Conservation (phyloP, 2,113 vertebrate species). For the Mesitornis unicolor region DNA sequence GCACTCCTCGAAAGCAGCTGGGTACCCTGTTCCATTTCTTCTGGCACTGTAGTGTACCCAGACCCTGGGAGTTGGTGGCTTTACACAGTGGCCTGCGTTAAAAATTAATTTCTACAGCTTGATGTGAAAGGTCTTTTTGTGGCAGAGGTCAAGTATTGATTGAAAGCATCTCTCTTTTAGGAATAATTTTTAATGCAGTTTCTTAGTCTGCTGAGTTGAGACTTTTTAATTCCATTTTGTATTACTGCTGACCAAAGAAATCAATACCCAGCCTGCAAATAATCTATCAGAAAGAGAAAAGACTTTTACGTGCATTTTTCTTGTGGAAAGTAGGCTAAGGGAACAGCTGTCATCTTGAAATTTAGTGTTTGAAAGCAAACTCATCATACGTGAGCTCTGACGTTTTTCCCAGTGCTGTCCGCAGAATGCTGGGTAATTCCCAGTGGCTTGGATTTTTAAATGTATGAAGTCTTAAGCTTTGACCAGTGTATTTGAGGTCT, state of each 20-base stretch:
- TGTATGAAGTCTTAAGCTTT: neutral
- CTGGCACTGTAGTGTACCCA: neutral
- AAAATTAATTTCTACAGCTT: constrained; percentile 17
- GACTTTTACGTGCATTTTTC: neutral
- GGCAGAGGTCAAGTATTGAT: constrained; percentile 23
- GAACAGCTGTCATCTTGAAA: neutral
- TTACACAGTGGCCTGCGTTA: neutral
- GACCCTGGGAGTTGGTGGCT: neutral
- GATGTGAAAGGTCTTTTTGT: neutral
- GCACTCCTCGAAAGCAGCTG: neutral
- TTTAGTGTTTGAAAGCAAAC: neutral
- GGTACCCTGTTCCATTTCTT: neutral
- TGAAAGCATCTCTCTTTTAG: neutral
- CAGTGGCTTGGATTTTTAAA: neutral
- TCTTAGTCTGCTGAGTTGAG: constrained; percentile 20
- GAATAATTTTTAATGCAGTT: neutral
- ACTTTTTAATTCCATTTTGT: constrained; percentile 13
- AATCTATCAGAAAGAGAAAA: neutral
- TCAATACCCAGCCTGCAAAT: constrained; percentile 24
- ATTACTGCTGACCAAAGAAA: constrained; percentile 32
- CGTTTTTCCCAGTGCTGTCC: neutral
- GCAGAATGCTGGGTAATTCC: neutral
- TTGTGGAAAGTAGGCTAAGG: neutral
- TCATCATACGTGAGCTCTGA: neutral
- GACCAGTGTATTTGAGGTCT: neutral